These are phyloP conservation scores for Etheostoma cragini DNA, from an alignment of 2,113 vertebrate species.

Conservation along the genomic window DNA sequence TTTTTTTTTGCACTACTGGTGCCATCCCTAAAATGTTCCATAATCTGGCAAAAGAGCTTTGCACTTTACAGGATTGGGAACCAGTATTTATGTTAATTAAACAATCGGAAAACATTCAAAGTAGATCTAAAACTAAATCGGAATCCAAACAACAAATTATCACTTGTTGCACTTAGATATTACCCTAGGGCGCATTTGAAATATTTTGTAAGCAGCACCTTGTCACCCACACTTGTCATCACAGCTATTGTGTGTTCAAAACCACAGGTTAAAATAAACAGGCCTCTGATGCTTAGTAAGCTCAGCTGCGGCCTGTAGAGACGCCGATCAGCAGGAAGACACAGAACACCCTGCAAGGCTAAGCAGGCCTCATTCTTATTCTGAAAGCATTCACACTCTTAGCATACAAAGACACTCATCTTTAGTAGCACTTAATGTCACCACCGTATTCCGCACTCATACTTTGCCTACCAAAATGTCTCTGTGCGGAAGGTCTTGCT, in stretches of 20 bases:
- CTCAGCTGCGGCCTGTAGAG: conserved; percentile 59
- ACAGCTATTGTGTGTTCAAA: conserved; percentile 33
- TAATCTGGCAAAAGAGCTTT: neutral
- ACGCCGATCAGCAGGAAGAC: conserved; percentile 58
- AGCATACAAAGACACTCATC: conserved; percentile 51
- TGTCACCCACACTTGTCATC: conserved; percentile 1
- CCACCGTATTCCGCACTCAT: conserved; percentile 54
- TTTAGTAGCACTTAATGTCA: conserved; percentile 39
- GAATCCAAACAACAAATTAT: neutral
- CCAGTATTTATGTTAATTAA: neutral
- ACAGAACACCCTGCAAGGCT: conserved; percentile 53
- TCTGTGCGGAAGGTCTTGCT: conserved; percentile 59
- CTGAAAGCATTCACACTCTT: conserved; percentile 53
- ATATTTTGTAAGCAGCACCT: conserved; percentile 14
- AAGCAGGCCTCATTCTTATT: conserved; percentile 60
- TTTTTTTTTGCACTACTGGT: neutral
- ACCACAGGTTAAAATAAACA: conserved; percentile 38
- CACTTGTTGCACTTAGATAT: neutral
- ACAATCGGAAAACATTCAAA: neutral
- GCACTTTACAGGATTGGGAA: neutral
- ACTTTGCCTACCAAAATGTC: conserved; percentile 69
- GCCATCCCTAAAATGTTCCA: neutral
- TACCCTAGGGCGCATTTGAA: neutral
- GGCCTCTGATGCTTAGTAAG: conserved; percentile 56
- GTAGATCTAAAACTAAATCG: neutral